Conservation (phyloP, 2,797 vertebrate genomes). For the Lepidocolaptes lacrymiger region DNA sequence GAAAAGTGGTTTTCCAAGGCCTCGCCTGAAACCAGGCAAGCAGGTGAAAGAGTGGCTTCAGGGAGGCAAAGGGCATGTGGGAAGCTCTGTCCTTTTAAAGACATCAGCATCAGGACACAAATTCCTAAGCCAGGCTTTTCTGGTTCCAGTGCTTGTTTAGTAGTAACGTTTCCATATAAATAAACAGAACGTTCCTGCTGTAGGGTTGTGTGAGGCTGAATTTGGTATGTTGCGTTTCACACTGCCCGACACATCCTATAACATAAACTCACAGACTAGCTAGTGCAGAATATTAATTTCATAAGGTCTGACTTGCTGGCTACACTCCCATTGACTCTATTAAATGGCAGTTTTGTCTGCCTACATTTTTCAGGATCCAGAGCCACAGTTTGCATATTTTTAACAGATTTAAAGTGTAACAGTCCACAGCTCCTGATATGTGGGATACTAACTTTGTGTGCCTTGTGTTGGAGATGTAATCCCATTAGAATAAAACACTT, state of each 20-base stretch:
- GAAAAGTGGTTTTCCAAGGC: not conserved
- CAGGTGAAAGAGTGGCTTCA: not conserved
- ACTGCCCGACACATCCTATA: constrained; percentile 13
- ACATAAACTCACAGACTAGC: constrained; percentile 52
- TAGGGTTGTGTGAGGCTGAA: constrained; percentile 3
- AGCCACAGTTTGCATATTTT: not conserved
- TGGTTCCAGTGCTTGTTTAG: constrained; percentile 28
- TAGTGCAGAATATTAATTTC: constrained; percentile 44
- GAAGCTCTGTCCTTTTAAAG: constrained; percentile 20
- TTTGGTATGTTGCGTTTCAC: not conserved
- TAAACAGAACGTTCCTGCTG: not conserved
- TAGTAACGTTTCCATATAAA: constrained; percentile 30
- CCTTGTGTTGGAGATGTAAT: not conserved
- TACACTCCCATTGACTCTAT: constrained; percentile 8
- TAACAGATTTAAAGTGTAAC: not conserved
- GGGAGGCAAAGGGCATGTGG: accelerated
- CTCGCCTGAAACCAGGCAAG: not conserved
- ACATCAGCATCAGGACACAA: not conserved
- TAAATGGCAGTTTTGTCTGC: constrained; percentile 19
- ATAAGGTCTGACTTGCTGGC: not conserved
- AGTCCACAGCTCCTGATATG: not conserved
- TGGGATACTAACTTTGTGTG: not conserved
- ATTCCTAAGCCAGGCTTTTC: not conserved
- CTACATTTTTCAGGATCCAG: constrained; percentile 3
- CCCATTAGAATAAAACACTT: not conserved